Base-by-base conservation (phyloP, 1,140 invertebrate genomes). In the Halesus radiatus region DNA sequence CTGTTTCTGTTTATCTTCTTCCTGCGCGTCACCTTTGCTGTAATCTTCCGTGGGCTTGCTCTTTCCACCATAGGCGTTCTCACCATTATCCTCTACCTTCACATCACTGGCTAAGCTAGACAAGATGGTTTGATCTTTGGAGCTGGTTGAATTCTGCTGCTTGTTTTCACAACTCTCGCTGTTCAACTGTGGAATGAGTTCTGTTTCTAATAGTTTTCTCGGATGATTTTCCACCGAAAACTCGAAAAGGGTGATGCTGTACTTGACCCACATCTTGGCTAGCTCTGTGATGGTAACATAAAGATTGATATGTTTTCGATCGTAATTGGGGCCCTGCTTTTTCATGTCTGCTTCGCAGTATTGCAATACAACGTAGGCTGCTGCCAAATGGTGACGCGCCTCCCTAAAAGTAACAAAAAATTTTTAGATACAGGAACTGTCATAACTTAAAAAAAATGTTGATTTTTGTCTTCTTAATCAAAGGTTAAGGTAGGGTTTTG, bases 191-290 rank as follows among this genome's bases (percentile, higher is more conserved):
- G 68, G 68, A 23, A 22, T 7, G n/a, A 26, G 20, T 26, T 54
- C 68, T 52, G 13, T 72, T 22, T 72, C 68, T 16, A 20, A 0
- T 10, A 20, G 3, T 26, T 72, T 68, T 13, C 64, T 72, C 20
- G 68, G 15, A 26, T 52, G 26, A 26, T 72, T 72, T 3, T 72
- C 68, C 16, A 13, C 23, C 0, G 68, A 72, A 26, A 22, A 52
- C 15, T 53, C 45, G 26, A 72, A 72, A 29, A 72, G 45, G 6
- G 37, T 23, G 15, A 72, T 72, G n/a, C 18, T 45, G n/a, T 72
- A 72, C n/a, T 72, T 72, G 20, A 72, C 68, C 68, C 68, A 72
- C 68, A 53, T 72, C 20, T 72, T 52, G 20, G 68, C 68, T 16
- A 72, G 50, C 26, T 72, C 68, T 0, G 68, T 72, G 13, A 72